Conservation (phyloP, 2,888 invertebrate genomes). For the Eristalis arbustorum region DNA sequence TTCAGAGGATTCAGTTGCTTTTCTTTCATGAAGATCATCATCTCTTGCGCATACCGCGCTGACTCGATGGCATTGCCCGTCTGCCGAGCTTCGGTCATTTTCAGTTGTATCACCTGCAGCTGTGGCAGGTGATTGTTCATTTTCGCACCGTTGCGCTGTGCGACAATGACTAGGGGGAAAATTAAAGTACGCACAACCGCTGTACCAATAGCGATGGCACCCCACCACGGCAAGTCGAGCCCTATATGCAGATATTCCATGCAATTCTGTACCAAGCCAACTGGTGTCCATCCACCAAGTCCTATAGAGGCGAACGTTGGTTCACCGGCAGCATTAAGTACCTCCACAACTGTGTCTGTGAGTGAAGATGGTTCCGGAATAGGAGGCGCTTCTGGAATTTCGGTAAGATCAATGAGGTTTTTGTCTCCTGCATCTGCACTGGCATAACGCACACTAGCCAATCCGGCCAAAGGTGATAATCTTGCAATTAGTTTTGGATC, state of each 20-base stretch:
- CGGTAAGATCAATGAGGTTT: slow-evolving; percentile 73
- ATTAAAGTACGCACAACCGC: slow-evolving; percentile 86
- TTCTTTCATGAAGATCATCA: slow-evolving; percentile 90
- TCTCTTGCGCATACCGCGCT: slow-evolving; percentile 87
- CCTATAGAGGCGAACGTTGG: slow-evolving; percentile 90
- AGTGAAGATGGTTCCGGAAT: slow-evolving; percentile 68
- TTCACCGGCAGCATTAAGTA: slow-evolving; percentile 82
- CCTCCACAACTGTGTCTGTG: slow-evolving; percentile 56
- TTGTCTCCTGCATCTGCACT: slow-evolving; percentile 72
- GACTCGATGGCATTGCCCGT: slow-evolving; percentile 91
- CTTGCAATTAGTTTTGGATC: slow-evolving; percentile 38
- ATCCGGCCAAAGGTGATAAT: slow-evolving; percentile 45
- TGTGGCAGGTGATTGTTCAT: slow-evolving; percentile 94
- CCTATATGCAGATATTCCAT: slow-evolving; percentile 92
- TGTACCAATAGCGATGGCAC: slow-evolving; percentile 90
- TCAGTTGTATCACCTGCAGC: slow-evolving; percentile 89
- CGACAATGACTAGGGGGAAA: slow-evolving; percentile 91
- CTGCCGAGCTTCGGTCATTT: slow-evolving; percentile 92
- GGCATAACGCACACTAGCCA: slow-evolving; percentile 73
- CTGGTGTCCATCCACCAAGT: slow-evolving; percentile 90
- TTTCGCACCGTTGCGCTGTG: slow-evolving; percentile 89
- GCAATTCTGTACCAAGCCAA: slow-evolving; percentile 89
- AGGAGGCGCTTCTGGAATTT: slow-evolving; percentile 76
- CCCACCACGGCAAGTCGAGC: slow-evolving; percentile 96
- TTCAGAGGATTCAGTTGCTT: slow-evolving; percentile 90